phyloP scores from a whole-genome alignment of 2,888 invertebrate species.

The Campoplex capitator region DNA sequence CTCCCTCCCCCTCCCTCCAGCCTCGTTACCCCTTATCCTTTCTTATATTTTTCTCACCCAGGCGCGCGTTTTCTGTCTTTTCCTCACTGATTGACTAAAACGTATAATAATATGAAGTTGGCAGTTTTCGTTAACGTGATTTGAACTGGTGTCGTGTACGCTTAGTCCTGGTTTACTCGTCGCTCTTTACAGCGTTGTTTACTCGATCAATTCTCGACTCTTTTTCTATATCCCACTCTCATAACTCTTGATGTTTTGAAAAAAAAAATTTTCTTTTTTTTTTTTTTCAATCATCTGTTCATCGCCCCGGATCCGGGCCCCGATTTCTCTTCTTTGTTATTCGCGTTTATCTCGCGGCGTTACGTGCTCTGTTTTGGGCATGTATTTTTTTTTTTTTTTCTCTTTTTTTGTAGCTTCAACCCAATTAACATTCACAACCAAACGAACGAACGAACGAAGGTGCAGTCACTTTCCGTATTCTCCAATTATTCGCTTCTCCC shows the following conservation, averaged over 20 bases:
- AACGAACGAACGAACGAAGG: constrained; percentile 72
- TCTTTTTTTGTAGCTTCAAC: constrained; percentile 8
- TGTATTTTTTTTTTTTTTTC: constrained; percentile 34
- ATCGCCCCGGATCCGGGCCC: neutral
- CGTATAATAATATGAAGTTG: constrained; percentile 82
- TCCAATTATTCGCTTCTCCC: neutral
- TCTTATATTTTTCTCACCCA: neutral
- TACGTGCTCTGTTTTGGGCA: neutral
- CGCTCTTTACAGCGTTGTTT: constrained; percentile 27
- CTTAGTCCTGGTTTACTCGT: constrained; percentile 66
- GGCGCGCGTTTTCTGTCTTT: constrained; percentile 10
- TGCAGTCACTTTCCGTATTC: constrained; percentile 69
- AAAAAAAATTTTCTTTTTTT: neutral
- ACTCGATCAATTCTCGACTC: neutral
- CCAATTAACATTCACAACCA: constrained; percentile 73
- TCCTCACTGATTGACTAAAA: constrained; percentile 79
- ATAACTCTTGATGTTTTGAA: neutral
- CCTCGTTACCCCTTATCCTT: neutral
- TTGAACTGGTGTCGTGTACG: constrained; percentile 76
- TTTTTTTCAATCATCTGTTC: neutral
- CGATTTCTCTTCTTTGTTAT: constrained; percentile 5
- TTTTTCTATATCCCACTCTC: neutral
- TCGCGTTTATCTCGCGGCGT: neutral
- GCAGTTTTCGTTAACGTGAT: constrained; percentile 82
- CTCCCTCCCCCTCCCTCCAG: neutral